Conservation (phyloP, 1,140 invertebrate genomes). For the Arion vulgaris region DNA sequence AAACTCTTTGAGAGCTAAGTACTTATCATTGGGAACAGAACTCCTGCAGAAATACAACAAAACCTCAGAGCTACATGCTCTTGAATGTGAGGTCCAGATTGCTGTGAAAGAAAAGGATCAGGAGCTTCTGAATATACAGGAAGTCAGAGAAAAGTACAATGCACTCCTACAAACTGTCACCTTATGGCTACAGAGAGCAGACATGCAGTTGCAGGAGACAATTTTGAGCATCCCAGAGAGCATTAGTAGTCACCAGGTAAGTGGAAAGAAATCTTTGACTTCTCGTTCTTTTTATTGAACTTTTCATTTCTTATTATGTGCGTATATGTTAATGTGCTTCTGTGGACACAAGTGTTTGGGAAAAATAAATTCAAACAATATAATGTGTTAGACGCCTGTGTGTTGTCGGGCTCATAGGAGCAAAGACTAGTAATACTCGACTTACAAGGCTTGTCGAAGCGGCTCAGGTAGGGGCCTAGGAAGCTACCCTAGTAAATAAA, state of each 20-base stretch:
- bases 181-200: slow-evolving; percentile 57
- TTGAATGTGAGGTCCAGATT: slow-evolving; percentile 45
- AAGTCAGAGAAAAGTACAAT: slow-evolving; percentile 53
- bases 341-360: too few species aligned
- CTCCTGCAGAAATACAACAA: slow-evolving; percentile 48
- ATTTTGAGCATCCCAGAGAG: slow-evolving; percentile 56
- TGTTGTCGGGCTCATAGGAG: too few species aligned
- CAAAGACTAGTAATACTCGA: too few species aligned
- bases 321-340: too few species aligned
- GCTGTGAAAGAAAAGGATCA: slow-evolving; percentile 57
- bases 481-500: too few species aligned
- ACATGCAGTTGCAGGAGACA: slow-evolving; percentile 54
- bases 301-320: too few species aligned
- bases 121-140: slow-evolving; percentile 57
- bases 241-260: slow-evolving; percentile 58
- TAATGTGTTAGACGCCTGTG: too few species aligned
- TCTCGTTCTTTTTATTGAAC: slow-evolving; percentile 23
- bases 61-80: slow-evolving; percentile 48
- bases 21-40: slow-evolving; percentile 45
- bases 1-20: slow-evolving; percentile 53
- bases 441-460: too few species aligned
- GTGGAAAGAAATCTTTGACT: slow-evolving; percentile 14
- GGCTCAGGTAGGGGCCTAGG: too few species aligned
- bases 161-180: slow-evolving; percentile 49
- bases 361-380: too few species aligned